Conservation (phyloP, 2,113 vertebrate species). For the Fregetta grallaria region DNA sequence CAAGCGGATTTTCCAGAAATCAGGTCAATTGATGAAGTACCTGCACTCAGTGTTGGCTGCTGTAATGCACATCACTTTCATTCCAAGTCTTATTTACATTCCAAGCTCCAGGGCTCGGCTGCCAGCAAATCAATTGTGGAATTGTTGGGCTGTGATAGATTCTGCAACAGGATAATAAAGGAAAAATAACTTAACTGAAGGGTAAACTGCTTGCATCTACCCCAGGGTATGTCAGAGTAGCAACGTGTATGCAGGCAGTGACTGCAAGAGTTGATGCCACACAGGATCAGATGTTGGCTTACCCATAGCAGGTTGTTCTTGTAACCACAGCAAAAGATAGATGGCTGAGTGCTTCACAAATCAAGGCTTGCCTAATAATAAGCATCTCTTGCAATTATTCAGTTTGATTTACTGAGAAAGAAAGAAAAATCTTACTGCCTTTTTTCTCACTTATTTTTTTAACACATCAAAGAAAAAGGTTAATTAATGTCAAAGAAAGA, state of each 20-base stretch:
- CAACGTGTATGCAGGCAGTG: not conserved
- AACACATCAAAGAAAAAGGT: not conserved
- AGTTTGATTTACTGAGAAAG: not conserved
- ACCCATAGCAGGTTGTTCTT: not conserved
- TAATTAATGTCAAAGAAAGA: not conserved
- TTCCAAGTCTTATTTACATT: slow-evolving; percentile 58
- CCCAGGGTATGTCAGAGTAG: not conserved
- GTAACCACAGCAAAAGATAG: not conserved
- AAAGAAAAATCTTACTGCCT: not conserved
- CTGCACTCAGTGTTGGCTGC: slow-evolving; percentile 4
- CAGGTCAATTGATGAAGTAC: slow-evolving; percentile 59
- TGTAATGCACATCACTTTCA: slow-evolving; percentile 38
- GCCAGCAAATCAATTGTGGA: slow-evolving; percentile 57
- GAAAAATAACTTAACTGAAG: slow-evolving; percentile 46
- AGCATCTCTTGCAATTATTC: not conserved
- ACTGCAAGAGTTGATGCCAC: not conserved
- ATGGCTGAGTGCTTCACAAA: not conserved
- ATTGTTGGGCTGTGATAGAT: slow-evolving; percentile 48
- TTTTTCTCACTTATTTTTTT: not conserved
- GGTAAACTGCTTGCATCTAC: slow-evolving; percentile 28
- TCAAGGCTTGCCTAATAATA: not conserved
- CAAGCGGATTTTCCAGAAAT: slow-evolving; percentile 34
- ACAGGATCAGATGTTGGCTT: not conserved
- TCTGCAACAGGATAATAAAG: slow-evolving; percentile 35
- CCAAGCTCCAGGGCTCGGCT: slow-evolving; percentile 21